Conservation (phyloP, 2,113 vertebrate species). For the Motacilla alba region DNA sequence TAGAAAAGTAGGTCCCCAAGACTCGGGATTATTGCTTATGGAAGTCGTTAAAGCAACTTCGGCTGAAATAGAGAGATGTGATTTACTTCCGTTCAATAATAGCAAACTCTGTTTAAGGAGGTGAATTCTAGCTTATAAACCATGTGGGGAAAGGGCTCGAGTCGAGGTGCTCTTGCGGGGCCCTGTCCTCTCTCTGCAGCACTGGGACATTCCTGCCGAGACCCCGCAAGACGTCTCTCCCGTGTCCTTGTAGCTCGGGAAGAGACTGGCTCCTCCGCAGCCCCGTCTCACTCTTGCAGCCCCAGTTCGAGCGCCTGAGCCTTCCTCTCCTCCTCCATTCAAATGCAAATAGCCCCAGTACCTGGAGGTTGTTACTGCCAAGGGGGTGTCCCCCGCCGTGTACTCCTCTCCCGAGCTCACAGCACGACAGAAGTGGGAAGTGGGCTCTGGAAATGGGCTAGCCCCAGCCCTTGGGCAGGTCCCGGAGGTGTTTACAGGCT, state of each 20-base stretch:
- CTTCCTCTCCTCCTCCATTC: not conserved
- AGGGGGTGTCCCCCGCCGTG: fast-evolving
- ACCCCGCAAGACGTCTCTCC: no score
- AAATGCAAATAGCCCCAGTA: not conserved
- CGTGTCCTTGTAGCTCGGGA: not conserved
- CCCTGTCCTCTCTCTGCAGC: not conserved
- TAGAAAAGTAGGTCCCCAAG: not conserved
- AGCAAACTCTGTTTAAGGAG: not conserved
- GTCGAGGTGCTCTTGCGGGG: not conserved
- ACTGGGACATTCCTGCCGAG: not conserved
- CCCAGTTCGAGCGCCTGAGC: fast-evolving
- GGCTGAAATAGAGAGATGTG: not conserved
- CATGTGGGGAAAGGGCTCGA: fast-evolving
- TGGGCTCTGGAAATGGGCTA: not conserved
- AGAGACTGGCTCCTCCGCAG: fast-evolving
- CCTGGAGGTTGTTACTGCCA: not conserved
- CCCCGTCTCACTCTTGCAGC: not conserved
- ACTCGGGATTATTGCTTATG: not conserved
- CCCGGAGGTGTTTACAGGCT: not conserved
- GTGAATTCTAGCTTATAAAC: not conserved
- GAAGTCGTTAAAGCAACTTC: not conserved
- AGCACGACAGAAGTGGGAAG: fast-evolving
- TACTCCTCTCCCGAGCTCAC: not conserved
- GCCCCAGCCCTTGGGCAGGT: not conserved
- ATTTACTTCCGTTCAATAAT: not conserved